These are phyloP conservation scores for Lycaon pictus DNA, from an alignment of 2,113 vertebrate genomes.

Conservation along the genomic window DNA sequence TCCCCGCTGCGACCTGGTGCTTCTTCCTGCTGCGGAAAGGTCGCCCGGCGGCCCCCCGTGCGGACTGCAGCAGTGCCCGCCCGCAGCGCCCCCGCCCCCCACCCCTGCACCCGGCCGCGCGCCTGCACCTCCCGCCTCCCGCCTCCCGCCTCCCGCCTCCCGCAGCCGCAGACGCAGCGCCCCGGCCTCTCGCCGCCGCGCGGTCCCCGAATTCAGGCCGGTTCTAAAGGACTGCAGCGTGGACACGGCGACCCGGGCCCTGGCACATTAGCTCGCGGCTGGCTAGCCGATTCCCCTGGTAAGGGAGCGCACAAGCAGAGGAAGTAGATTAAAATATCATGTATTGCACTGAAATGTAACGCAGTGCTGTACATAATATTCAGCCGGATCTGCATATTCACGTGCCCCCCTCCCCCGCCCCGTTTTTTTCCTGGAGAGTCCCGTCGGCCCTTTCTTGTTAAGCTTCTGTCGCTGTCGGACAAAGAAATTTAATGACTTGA, in stretches of 20 bases:
- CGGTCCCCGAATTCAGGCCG: background rate
- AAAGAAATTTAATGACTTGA: slow-evolving; percentile 64
- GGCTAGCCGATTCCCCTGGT: slow-evolving; percentile 44
- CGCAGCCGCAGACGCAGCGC: background rate
- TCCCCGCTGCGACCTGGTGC: background rate
- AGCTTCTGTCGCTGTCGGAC: background rate
- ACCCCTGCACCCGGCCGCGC: background rate
- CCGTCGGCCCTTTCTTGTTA: background rate
- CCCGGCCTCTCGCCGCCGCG: background rate
- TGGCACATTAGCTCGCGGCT: background rate
- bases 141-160: background rate
- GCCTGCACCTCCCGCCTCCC: background rate
- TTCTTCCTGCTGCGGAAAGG: too few relatives aligned
- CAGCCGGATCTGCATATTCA: slow-evolving; percentile 61
- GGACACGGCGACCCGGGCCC: background rate
- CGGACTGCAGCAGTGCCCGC: background rate
- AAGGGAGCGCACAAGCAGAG: slow-evolving; percentile 53
- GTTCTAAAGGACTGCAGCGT: slow-evolving; percentile 37
- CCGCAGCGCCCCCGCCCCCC: background rate
- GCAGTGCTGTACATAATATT: slow-evolving; percentile 61
- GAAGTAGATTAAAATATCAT: slow-evolving; percentile 78
- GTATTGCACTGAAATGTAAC: slow-evolving; percentile 68
- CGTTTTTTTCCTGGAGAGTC: slow-evolving; percentile 44
- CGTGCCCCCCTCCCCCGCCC: background rate
- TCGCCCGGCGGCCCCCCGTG: background rate